phyloP scores from a whole-genome alignment of 2,797 vertebrate genomes.

The Anolis apletophallus region DNA sequence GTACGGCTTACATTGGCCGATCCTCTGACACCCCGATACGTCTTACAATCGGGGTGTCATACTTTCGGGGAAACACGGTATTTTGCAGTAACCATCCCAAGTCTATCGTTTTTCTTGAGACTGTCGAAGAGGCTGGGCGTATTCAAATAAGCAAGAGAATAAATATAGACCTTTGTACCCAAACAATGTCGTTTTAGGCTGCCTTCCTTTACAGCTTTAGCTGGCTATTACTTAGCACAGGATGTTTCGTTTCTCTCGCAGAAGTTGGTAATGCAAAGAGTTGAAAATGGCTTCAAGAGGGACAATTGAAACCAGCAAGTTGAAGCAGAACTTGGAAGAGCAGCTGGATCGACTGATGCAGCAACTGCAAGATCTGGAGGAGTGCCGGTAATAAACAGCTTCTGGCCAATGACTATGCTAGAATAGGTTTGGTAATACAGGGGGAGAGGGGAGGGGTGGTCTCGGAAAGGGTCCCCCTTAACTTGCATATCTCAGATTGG shows the following conservation, averaged over 20 bases:
- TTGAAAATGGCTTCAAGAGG: conserved; percentile 93
- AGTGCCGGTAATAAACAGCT: conserved; percentile 88
- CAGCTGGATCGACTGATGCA: conserved; percentile 97
- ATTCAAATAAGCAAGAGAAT: not conserved
- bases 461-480: no score
- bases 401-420: not conserved
- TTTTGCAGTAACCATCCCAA: not conserved
- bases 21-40: no score
- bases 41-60: no score
- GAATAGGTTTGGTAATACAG: not conserved
- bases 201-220: conserved; percentile 9
- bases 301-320: conserved; percentile 92
- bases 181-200: not conserved
- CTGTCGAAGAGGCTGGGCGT: not conserved
- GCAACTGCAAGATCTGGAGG: conserved; percentile 96
- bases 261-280: conserved; percentile 33
- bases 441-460: no score
- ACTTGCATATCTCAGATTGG: no score
- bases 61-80: no score
- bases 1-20: no score
- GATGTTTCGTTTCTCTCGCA: conserved; percentile 10
- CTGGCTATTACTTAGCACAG: not conserved
- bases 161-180: not conserved
- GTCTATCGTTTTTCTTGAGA: no score
- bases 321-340: conserved; percentile 97